phyloP scores from a whole-genome alignment of 2,888 invertebrate species.

The Spialia ferax region DNA sequence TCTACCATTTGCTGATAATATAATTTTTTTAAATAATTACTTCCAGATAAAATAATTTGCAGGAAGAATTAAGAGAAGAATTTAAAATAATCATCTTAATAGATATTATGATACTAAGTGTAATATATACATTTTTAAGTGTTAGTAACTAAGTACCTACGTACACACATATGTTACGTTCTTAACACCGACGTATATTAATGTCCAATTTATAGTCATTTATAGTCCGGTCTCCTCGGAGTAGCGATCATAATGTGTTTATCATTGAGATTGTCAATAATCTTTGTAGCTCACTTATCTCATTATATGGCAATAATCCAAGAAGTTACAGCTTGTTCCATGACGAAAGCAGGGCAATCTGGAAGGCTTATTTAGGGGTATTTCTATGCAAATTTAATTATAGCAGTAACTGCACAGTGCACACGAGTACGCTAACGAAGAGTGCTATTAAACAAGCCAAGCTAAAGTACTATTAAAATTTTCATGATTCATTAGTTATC shows the following conservation, averaged over 20 bases:
- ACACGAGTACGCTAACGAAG: constrained; percentile 65
- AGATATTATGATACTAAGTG: too few relatives aligned
- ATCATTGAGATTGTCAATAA: not conserved
- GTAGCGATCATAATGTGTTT: not conserved
- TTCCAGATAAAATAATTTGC: too few relatives aligned
- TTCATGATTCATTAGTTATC: constrained; percentile 51
- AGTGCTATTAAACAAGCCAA: constrained; percentile 57
- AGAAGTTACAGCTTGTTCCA: constrained; percentile 31
- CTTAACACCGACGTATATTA: not conserved
- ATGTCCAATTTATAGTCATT: not conserved
- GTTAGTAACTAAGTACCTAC: too few relatives aligned
- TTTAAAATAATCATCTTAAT: too few relatives aligned
- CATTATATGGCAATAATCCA: not conserved
- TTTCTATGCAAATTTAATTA: constrained; percentile 80
- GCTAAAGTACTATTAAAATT: constrained; percentile 49
- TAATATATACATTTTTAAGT: too few relatives aligned
- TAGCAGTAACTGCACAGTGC: constrained; percentile 58
- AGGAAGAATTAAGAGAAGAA: too few relatives aligned
- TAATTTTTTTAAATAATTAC: too few relatives aligned
- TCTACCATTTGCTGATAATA: too few relatives aligned
- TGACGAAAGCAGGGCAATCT: constrained; percentile 45
- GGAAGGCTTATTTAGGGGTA: constrained; percentile 69
- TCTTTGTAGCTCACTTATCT: not conserved
- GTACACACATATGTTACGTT: too few relatives aligned
- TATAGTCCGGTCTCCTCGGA: not conserved